Evolutionary conservation across 2,888 invertebrate species (phyloP), one percentile per base, ranked within the genome.

Genomic region (Syrista parreyssii): DNA sequence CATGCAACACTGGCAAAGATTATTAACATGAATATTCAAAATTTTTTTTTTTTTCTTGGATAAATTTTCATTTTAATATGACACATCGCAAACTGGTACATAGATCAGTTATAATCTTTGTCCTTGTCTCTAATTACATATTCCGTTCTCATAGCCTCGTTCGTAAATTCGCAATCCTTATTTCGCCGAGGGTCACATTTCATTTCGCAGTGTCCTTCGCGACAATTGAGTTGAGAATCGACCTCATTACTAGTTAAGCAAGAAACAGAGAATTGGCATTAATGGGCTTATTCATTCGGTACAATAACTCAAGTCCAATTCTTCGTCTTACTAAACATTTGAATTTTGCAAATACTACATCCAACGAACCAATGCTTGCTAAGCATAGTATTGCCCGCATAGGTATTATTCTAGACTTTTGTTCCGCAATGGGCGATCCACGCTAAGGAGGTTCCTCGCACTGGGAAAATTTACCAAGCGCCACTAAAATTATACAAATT

Each of bases 401-500:
- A 55, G 23, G 55, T 55, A 55, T 55, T 23, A 23, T 55, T 55
- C 9, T 55, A 55, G 23, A 23, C 23, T 23, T 2, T 1, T 9
- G 55, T 23, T 55, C 23, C 55, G 9, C 23, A 23, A 0, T 55
- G 23, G 55, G 23, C 55, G 40, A 55, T 55, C 55, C 55, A 23
- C 9, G 55, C 23, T 55, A 55, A 55, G 55, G 55, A 55, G 23
- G 9, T 55, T 23, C 55, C 23, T 55, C 23, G 23, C 23, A 9
- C 55, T 55, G 15, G 55, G 15, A 15, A 68, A 33, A 76, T 76
- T 78, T 33, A 76, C 71, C 32, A 12, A 71, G 71, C 31, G 75
- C 31, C 79, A 77, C 74, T 78, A 76, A 84, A 86, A 88, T 88
- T 88, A 86, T 82, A 86, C 79, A 82, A 87, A 88, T 88, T 86